Base-by-base conservation (phyloP, 1,140 invertebrate species). In the Leptopilina boulardi region DNA sequence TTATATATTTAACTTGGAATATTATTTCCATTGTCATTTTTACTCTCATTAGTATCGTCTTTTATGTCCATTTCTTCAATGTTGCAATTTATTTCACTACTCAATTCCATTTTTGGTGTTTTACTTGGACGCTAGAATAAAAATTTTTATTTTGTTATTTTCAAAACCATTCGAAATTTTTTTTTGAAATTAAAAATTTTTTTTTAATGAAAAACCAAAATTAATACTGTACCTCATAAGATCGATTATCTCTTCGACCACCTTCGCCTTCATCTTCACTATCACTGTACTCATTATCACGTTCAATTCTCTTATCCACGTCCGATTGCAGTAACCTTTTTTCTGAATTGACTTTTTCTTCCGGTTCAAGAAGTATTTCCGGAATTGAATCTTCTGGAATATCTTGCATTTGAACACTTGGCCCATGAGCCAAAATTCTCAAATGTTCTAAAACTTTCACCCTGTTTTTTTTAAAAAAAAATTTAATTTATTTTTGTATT, bases 281-380 rank as follows among this genome's bases (percentile, higher is more conserved):
- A 86, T 99, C 99, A 0, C 97, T 99, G 87, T 97, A 96, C 87
- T 99, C 98, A 86, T 99, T 99, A 83, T 99, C 98, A 76, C 97
- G 96, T 3, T 97, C 95, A 85, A 99, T 97, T 78, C 98, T 94
- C 86, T 99, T 99, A 87, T 99, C 99, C 85, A 96, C 91, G 83
- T 97, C 96, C 85, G 95, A 94, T 87, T 98, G 97, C 19, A 96
- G 96, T 83, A 99, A 91, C 83, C 98, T 93, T 87, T 98, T 97
- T 89, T 99, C 98, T 79, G 97, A 97, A 89, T 97, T 97, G 10
- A 95, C 93, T 91, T 98, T 97, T 70, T 98, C 97, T 85, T 98
- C 96, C 86, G 96, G 96, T 83, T 97, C 96, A 11, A 96, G 97
- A 11, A 96, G 97, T 84, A 98, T 96, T 86, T 97, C 96, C 83